phyloP scores from a whole-genome alignment of 2,888 invertebrate genomes.

The Drosophila hamatofila region DNA sequence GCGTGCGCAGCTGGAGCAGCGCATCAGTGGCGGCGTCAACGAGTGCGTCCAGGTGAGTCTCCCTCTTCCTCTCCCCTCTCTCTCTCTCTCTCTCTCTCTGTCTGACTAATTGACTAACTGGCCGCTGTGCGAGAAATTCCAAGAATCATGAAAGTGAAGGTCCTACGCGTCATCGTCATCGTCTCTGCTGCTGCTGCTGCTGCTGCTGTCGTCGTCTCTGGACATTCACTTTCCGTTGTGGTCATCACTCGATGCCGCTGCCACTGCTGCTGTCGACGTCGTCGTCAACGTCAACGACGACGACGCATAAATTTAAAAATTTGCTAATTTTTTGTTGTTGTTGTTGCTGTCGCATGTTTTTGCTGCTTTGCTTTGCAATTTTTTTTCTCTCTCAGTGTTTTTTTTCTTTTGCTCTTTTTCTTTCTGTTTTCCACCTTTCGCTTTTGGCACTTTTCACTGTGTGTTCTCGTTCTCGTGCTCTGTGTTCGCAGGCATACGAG shows the following conservation, averaged over 20 bases:
- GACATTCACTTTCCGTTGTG: slow-evolving; percentile 73
- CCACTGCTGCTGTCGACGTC: slow-evolving; percentile 7
- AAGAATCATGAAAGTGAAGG: slow-evolving; percentile 70
- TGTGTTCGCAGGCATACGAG: slow-evolving; percentile 51
- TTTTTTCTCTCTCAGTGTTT: neutral
- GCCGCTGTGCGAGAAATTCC: slow-evolving; percentile 49
- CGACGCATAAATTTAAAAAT: slow-evolving; percentile 61
- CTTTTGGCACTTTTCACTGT: slow-evolving; percentile 46
- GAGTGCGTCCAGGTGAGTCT: slow-evolving; percentile 87
- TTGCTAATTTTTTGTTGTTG: slow-evolving; percentile 54
- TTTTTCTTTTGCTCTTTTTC: neutral
- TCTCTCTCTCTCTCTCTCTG: slow-evolving; percentile 15
- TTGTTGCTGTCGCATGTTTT: slow-evolving; percentile 26
- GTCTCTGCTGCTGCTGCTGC: neutral
- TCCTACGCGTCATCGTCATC: slow-evolving; percentile 58
- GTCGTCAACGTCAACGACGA: slow-evolving; percentile 18
- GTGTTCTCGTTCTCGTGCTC: slow-evolving; percentile 1
- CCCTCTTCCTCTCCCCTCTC: slow-evolving; percentile 14
- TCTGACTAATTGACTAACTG: slow-evolving; percentile 43
- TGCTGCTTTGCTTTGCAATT: slow-evolving; percentile 26
- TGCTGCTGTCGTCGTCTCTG: slow-evolving; percentile 15
- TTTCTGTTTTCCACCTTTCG: slow-evolving; percentile 40
- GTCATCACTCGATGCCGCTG: slow-evolving; percentile 51
- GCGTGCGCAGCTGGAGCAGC: slow-evolving; percentile 88
- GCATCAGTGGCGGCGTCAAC: slow-evolving; percentile 88